A percentile compares a stretch with the other conserved stretches of the same genome.
Conservation (phyloP, 1,140 invertebrate genomes). For the Zeugodacus cucurbitae region DNA sequence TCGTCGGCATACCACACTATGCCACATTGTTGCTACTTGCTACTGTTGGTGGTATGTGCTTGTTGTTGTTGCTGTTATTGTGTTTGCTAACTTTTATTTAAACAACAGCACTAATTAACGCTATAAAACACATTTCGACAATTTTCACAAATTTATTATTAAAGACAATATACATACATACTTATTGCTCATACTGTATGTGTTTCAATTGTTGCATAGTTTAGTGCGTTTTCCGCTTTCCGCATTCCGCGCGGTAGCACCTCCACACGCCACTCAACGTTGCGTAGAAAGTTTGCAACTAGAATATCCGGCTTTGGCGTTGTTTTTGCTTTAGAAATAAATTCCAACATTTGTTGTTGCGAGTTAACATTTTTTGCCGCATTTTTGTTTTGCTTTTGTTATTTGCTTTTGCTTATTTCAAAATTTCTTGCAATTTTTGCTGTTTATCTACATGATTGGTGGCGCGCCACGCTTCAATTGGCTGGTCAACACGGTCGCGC, state of each 20-base stretch:
- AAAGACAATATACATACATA: not conserved
- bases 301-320: slow-evolving; percentile 10
- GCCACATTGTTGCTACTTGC: not conserved
- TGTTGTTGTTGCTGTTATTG: not conserved
- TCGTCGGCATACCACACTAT: not conserved
- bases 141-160: slow-evolving; percentile 7
- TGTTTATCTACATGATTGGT: not conserved
- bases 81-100: not conserved
- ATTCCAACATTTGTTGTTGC: not conserved
- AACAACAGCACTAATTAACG: slow-evolving; percentile 15
- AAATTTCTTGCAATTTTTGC: not conserved
- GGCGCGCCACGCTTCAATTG: slow-evolving; percentile 21
- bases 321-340: not conserved
- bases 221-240: slow-evolving; percentile 1
- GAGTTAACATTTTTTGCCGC: not conserved
- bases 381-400: not conserved
- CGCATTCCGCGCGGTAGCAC: not conserved
- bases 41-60: too few species aligned
- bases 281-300: not conserved
- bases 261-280: too few species aligned
- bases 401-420: not conserved
- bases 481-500: not conserved
- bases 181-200: not conserved
- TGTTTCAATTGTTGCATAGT: not conserved
- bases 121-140: slow-evolving; percentile 5